Percentiles rank a stretch among this genome's conserved stretches.
Conservation (phyloP, 1,140 invertebrate species). For the Thaumetopoea pityocampa region DNA sequence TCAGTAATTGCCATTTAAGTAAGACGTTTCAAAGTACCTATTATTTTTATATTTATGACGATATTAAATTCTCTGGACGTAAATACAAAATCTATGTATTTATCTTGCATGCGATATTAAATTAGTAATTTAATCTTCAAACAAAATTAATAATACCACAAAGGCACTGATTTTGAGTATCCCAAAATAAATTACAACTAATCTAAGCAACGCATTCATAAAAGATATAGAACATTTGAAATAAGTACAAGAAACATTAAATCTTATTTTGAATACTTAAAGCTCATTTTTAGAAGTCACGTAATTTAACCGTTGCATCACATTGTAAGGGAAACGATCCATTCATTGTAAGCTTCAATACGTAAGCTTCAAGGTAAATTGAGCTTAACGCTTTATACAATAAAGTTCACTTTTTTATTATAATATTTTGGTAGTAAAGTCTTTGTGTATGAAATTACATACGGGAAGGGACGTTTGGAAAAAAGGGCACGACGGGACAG, state of each 20-base stretch:
- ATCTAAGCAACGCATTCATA: slow-evolving; percentile 39
- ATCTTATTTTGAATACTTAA: slow-evolving; percentile 29
- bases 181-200: slow-evolving; percentile 51
- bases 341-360: slow-evolving; percentile 62
- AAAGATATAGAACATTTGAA: slow-evolving; percentile 24
- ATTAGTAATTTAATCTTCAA: too few relatives aligned
- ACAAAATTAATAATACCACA: slow-evolving; percentile 24
- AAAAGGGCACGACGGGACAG: slow-evolving; percentile 72
- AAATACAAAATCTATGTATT: too few relatives aligned
- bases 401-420: slow-evolving; percentile 11
- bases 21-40: too few relatives aligned
- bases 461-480: slow-evolving; percentile 69
- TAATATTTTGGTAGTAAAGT: slow-evolving; percentile 18
- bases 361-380: slow-evolving; percentile 18
- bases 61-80: too few relatives aligned
- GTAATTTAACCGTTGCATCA: slow-evolving; percentile 61
- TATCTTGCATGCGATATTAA: too few relatives aligned
- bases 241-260: slow-evolving; percentile 16
- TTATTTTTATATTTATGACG: too few relatives aligned
- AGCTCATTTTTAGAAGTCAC: slow-evolving; percentile 32
- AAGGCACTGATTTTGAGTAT: slow-evolving; percentile 30
- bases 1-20: too few relatives aligned
- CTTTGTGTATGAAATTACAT: slow-evolving; percentile 26
- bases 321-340: slow-evolving; percentile 70
- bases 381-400: slow-evolving; percentile 18